Percentiles rank a stretch among this genome's conserved stretches.
Conservation (phyloP, 2,113 vertebrate genomes). For the Ariopsis seemanni region DNA sequence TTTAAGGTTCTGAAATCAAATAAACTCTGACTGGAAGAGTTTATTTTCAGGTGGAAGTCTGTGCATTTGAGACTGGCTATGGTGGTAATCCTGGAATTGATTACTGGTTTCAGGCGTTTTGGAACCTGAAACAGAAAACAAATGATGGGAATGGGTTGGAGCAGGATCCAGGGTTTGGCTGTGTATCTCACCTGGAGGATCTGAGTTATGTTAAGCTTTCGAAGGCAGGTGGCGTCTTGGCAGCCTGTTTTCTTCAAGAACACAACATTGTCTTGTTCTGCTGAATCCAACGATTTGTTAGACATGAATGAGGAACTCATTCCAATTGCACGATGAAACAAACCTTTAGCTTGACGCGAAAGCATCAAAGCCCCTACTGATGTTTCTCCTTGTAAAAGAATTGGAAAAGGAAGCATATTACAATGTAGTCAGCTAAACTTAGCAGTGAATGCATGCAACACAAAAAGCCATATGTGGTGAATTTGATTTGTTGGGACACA, state of each 20-base stretch:
- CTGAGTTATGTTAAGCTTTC: constrained; percentile 56
- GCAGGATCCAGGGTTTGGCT: not conserved
- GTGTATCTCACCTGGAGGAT: constrained; percentile 68
- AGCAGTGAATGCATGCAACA: not conserved
- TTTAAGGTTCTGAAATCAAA: not conserved
- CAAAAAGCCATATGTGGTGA: not conserved
- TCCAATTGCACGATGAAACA: constrained; percentile 75
- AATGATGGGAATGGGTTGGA: not conserved
- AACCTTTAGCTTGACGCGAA: constrained; percentile 72
- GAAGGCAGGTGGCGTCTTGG: constrained; percentile 65
- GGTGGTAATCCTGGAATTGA: not conserved
- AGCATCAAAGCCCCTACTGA: constrained; percentile 73
- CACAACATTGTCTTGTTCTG: constrained; percentile 69
- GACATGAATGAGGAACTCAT: constrained; percentile 73
- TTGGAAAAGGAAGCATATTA: not conserved
- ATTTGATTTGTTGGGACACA: not conserved
- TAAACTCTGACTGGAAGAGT: not conserved
- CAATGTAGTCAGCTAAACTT: not conserved
- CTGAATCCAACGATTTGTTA: constrained; percentile 64
- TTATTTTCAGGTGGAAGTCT: not conserved
- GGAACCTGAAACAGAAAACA: not conserved
- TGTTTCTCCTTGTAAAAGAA: constrained; percentile 65
- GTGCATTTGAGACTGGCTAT: not conserved
- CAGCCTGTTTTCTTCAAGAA: constrained; percentile 72
- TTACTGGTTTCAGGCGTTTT: not conserved